Percentiles rank a stretch among this genome's conserved stretches.
Conservation (phyloP, 2,113 vertebrate species). For the Triplophysa siluroides region DNA sequence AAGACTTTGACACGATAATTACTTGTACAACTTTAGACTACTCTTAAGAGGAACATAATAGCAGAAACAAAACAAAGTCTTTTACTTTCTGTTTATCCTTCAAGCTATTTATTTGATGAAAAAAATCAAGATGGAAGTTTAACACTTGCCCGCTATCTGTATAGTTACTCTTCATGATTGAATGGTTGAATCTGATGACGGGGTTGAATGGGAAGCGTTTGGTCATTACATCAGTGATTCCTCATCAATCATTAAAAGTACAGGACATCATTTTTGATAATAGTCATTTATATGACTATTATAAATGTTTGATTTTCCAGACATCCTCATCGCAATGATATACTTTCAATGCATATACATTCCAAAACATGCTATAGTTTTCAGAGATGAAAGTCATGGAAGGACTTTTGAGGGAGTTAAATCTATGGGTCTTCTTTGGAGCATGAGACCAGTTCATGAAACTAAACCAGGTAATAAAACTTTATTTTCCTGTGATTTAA, state of each 20-base stretch:
- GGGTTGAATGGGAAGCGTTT: conserved; percentile 68
- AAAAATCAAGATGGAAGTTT: conserved; percentile 60
- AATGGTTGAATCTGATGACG: conserved; percentile 63
- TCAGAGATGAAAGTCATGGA: conserved; percentile 64
- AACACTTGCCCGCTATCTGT: conserved; percentile 47
- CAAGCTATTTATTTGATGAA: conserved; percentile 68
- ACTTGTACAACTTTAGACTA: neutral
- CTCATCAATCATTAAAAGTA: conserved; percentile 62
- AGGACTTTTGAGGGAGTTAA: conserved; percentile 72
- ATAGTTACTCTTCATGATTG: conserved; percentile 61
- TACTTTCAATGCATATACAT: neutral
- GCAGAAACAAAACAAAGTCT: conserved; percentile 31
- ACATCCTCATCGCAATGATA: neutral
- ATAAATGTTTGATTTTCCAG: too few relatives aligned
- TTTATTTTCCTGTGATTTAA: neutral
- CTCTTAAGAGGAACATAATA: conserved; percentile 27
- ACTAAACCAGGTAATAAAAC: conserved; percentile 66
- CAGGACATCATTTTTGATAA: neutral
- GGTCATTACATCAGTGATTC: conserved; percentile 62
- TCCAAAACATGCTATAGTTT: conserved; percentile 55
- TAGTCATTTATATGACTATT: too few relatives aligned
- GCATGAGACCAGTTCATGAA: conserved; percentile 70
- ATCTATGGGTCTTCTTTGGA: conserved; percentile 76
- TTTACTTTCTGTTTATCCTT: conserved; percentile 62
- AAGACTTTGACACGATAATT: neutral